Evolutionary conservation across 2,888 invertebrate species (phyloP).

Genomic region (Carabus problematicus): DNA sequence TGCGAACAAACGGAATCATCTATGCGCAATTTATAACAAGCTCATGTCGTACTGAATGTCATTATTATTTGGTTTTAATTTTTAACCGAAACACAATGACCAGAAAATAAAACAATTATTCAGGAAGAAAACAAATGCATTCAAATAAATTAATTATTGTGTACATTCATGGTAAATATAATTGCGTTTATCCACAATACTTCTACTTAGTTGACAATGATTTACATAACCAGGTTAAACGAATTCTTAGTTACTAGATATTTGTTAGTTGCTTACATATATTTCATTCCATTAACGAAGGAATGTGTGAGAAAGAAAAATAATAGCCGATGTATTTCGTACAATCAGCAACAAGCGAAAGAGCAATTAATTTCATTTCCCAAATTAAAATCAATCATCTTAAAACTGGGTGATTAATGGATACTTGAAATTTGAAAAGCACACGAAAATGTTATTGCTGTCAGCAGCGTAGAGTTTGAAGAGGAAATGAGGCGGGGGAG

Average conservation of each 20-base stretch:
- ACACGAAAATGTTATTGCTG: too few relatives aligned
- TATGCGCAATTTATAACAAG: too few relatives aligned
- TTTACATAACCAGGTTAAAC: slow-evolving; percentile 30
- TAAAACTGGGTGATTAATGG: slow-evolving; percentile 1
- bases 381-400: slow-evolving; percentile 8
- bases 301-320: too few relatives aligned
- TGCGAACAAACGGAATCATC: too few relatives aligned
- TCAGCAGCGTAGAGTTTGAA: too few relatives aligned
- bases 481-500: too few relatives aligned
- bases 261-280: background rate
- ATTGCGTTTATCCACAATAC: slow-evolving; percentile 34
- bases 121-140: background rate
- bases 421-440: background rate
- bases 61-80: too few relatives aligned
- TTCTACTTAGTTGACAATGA: slow-evolving; percentile 34
- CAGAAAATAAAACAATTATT: too few relatives aligned
- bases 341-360: background rate
- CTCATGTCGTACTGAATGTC: too few relatives aligned
- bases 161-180: slow-evolving; percentile 35
- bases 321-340: too few relatives aligned
- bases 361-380: slow-evolving; percentile 13
- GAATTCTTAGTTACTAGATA: slow-evolving; percentile 11
- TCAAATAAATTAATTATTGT: slow-evolving; percentile 6
- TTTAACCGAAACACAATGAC: too few relatives aligned
- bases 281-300: too few relatives aligned